These are phyloP conservation scores for Syngnathus scovelli DNA, from an alignment of 2,113 vertebrate species.

Conservation along the genomic window DNA sequence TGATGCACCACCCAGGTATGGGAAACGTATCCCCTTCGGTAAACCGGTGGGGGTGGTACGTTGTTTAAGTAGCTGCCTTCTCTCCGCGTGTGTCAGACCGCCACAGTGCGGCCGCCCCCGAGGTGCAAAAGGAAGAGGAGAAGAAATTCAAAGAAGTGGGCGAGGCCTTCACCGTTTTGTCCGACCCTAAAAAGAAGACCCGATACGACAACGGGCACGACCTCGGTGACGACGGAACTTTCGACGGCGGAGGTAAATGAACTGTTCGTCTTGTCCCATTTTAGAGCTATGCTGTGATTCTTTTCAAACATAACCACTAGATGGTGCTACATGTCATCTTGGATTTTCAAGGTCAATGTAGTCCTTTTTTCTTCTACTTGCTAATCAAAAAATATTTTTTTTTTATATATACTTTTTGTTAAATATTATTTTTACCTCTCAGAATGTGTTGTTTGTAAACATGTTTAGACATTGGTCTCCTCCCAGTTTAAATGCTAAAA, in stretches of 20 bases:
- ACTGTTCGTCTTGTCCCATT: not conserved
- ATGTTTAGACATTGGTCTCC: not conserved
- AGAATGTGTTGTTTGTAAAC: not conserved
- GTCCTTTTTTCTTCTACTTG: too few relatives aligned
- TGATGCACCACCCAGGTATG: constrained; percentile 94
- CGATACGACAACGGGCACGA: constrained; percentile 92
- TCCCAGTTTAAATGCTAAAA: not conserved
- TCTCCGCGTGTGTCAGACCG: constrained; percentile 70
- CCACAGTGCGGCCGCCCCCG: constrained; percentile 85
- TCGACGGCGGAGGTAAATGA: constrained; percentile 80
- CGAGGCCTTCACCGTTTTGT: constrained; percentile 92
- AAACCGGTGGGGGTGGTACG: not conserved
- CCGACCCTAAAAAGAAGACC: constrained; percentile 93
- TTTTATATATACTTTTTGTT: too few relatives aligned
- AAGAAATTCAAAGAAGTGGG: constrained; percentile 98
- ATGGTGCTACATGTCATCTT: not conserved
- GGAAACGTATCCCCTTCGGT: too few relatives aligned
- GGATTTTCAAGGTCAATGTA: not conserved
- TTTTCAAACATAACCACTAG: not conserved
- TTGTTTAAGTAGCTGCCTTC: not conserved
- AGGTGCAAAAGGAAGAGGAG: constrained; percentile 93
- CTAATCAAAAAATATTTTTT: too few relatives aligned
- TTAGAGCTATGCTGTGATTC: not conserved
- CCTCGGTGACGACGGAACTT: constrained; percentile 81
- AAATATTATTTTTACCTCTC: not conserved